These are phyloP conservation scores for Caenorhabditis inopinata DNA, from an alignment of 1,140 invertebrate genomes.

Conservation along the genomic window DNA sequence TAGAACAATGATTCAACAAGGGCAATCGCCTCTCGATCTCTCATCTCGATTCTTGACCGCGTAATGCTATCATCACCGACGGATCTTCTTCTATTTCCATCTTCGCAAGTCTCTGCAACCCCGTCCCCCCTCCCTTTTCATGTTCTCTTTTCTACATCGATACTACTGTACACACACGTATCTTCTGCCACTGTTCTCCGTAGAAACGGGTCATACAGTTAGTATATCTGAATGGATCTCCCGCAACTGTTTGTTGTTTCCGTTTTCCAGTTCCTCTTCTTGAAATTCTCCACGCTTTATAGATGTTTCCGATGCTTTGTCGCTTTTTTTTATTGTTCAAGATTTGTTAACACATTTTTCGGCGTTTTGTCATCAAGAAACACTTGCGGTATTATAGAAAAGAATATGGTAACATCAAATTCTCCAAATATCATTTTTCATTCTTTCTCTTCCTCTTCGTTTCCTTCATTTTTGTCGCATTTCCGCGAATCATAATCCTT, in stretches of 20 bases:
- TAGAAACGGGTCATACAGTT: not conserved
- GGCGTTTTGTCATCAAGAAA: not conserved
- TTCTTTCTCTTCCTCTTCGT: not conserved
- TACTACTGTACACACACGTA: conserved; percentile 12
- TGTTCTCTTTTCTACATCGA: conserved; percentile 8
- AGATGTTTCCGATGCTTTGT: not conserved
- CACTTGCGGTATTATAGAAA: not conserved
- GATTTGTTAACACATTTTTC: not conserved
- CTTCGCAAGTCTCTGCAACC: not conserved
- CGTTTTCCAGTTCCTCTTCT: not conserved
- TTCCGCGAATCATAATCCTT: not conserved
- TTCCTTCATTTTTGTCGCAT: not conserved
- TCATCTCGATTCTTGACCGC: conserved; percentile 17
- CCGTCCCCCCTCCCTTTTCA: too few species aligned
- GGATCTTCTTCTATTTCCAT: not conserved
- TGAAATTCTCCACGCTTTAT: not conserved
- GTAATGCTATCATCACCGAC: not conserved
- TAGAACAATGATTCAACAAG: not conserved
- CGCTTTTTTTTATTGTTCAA: not conserved
- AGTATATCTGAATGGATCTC: not conserved
- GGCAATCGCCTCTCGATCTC: conserved; percentile 23
- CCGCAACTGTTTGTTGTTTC: not conserved
- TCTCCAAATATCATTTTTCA: not conserved
- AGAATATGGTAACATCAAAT: not conserved
- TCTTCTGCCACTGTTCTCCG: conserved; percentile 11